phyloP scores from a whole-genome alignment of 2,113 vertebrate genomes.

The Mesembrinibis cayennensis region DNA sequence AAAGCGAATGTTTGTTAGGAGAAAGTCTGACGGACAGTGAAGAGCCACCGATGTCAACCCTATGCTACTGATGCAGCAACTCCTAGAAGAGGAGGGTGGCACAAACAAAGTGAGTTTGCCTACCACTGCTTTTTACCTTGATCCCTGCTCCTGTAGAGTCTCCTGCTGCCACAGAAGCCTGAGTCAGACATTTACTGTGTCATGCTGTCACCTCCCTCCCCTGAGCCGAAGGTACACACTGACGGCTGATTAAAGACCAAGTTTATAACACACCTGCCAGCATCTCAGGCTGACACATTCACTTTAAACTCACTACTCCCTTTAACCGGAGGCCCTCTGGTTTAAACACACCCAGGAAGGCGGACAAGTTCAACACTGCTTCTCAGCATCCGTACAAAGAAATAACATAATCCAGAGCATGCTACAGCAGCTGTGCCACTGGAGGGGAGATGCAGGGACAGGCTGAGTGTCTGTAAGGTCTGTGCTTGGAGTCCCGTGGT shows the following conservation, averaged over 20 bases:
- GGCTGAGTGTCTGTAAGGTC: no score
- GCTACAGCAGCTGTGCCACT: neutral
- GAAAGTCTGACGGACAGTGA: neutral
- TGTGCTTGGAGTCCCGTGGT: neutral
- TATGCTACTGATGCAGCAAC: fast-evolving
- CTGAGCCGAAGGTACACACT: fast-evolving
- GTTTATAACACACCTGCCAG: neutral
- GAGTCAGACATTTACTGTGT: neutral
- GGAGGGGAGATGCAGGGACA: neutral
- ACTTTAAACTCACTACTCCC: neutral
- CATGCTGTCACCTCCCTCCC: neutral
- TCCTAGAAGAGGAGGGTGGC: neutral
- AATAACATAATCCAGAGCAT: neutral
- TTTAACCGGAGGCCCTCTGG: neutral
- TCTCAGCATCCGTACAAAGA: neutral
- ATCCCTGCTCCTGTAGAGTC: neutral
- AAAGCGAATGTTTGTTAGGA: fast-evolving
- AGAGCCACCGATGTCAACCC: neutral
- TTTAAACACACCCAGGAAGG: neutral
- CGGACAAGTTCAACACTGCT: neutral
- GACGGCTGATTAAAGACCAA: neutral
- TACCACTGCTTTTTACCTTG: neutral
- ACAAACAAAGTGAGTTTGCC: neutral
- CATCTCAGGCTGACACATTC: neutral
- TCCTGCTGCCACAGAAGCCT: neutral